Evolutionary conservation across 2,888 invertebrate genomes (phyloP).

Genomic region (Cheilosia impressa): DNA sequence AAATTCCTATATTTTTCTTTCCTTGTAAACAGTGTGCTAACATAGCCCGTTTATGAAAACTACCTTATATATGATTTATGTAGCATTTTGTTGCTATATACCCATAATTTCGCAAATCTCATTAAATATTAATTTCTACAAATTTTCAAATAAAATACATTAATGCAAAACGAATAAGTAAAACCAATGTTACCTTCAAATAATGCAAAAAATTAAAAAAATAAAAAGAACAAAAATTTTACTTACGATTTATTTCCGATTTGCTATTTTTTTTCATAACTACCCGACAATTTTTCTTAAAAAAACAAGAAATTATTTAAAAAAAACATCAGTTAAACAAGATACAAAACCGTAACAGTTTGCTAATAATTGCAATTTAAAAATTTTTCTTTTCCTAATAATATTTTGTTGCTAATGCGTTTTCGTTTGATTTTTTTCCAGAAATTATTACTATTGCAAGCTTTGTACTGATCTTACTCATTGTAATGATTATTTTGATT

Average conservation of each 20-base stretch:
- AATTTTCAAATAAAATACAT: constrained; percentile 40
- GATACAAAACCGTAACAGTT: constrained; percentile 64
- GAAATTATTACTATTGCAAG: constrained; percentile 62
- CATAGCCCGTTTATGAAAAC: constrained; percentile 57
- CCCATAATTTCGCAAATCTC: constrained; percentile 69
- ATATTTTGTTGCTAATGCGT: constrained; percentile 70
- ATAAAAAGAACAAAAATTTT: constrained; percentile 7
- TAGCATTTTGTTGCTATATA: constrained; percentile 72
- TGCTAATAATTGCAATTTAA: constrained; percentile 46
- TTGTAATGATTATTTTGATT: constrained; percentile 43
- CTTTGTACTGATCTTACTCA: constrained; percentile 65
- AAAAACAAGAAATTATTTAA: constrained; percentile 11
- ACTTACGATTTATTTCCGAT: constrained; percentile 35
- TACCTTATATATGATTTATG: constrained; percentile 57
- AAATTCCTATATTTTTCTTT: constrained; percentile 65
- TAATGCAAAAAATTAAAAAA: constrained; percentile 34
- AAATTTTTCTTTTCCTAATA: constrained; percentile 15
- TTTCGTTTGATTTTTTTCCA: constrained; percentile 51
- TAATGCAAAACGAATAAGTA: constrained; percentile 18
- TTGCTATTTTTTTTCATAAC: constrained; percentile 36
- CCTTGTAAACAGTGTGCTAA: constrained; percentile 62
- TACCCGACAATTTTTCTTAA: constrained; percentile 27
- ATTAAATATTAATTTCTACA: constrained; percentile 60
- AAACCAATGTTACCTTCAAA: constrained; percentile 50
- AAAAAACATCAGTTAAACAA: constrained; percentile 5